Conservation (phyloP, 2,797 vertebrate genomes). For the Microctenopoma stevenorrisi region DNA sequence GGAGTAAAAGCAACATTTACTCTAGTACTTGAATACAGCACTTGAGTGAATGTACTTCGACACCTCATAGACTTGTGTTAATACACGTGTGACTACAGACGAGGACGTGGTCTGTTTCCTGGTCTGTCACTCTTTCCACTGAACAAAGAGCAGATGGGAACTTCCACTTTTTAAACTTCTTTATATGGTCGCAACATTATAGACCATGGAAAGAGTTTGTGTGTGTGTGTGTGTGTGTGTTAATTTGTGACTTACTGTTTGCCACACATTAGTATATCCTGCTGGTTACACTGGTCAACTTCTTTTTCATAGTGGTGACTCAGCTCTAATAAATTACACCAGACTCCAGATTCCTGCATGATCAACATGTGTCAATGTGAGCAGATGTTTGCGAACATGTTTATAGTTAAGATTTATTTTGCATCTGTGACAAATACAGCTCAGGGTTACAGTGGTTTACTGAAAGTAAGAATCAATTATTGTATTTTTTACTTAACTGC, state of each 20-base stretch:
- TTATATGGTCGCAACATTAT: constrained; percentile 13
- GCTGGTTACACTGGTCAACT: neutral
- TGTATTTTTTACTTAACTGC: too few relatives aligned
- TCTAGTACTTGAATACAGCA: too few relatives aligned
- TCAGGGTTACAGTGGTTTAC: neutral
- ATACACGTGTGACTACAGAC: neutral
- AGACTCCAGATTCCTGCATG: too few relatives aligned
- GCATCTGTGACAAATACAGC: neutral
- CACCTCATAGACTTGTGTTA: neutral
- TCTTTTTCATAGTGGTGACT: neutral
- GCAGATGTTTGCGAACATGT: constrained; percentile 11
- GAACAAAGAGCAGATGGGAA: constrained; percentile 35
- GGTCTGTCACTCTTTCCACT: constrained; percentile 38
- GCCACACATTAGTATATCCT: neutral
- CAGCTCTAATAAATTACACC: neutral
- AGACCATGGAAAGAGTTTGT: neutral
- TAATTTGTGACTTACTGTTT: constrained; percentile 8
- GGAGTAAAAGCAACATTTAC: too few relatives aligned
- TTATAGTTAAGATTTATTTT: neutral
- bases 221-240: too few relatives aligned
- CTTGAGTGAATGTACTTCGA: too few relatives aligned
- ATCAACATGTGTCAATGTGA: neutral
- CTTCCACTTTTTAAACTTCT: constrained; percentile 31
- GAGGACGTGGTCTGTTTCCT: neutral
- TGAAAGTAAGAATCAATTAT: neutral